Base-by-base conservation (phyloP, 2,113 vertebrate species). In the Nestor notabilis region DNA sequence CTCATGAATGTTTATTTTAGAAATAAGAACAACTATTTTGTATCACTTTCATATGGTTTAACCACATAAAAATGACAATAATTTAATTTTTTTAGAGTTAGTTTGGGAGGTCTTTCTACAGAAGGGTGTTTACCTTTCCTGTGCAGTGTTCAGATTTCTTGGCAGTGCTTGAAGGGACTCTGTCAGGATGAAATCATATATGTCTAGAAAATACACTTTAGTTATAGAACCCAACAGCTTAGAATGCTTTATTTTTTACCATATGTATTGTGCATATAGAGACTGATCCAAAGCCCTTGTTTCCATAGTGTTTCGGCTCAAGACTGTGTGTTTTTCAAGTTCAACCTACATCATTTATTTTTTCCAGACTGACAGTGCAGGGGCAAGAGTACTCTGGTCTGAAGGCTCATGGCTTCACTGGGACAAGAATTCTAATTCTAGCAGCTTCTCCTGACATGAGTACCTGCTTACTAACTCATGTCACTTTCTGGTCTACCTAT, bases 81-180 rank as follows among this genome's bases (percentile, higher is more conserved):
- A 76, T 87, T 90, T 70, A 5, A 23, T 20, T 70, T 83, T 71
- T 94, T 77, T 60, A 68, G 8, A 66, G 56, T 7, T 63, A 39
- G 17, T 65, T 50, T 89, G 43, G 50, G 49, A 87, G 52, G 49
- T 61, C 69, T 85, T 95, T 93, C 29, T 79, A n/a, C 70, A 50
- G 39, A 69, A 94, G 37, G 16, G 5, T 68, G 46, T 94, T 94
- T 93, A 52, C 46, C 94, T 94, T 90, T 92, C 56, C 61, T 89
- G 13, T 66, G 28, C 41, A n/a, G 25, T 43, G 24, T 94, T 92
- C 80, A 65, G 0, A 80, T 95, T 60, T 89, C 44, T 61, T 91
- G 82, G 44, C 76, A 79, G 25, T 55, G 23, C 25, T 82, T 76
- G 41, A 84, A 95, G 37, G 18, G 33, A 63, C 47, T 70, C 37